These are phyloP conservation scores for Sabatieria punctata DNA, from an alignment of 2,888 invertebrate species.

Conservation along the genomic window DNA sequence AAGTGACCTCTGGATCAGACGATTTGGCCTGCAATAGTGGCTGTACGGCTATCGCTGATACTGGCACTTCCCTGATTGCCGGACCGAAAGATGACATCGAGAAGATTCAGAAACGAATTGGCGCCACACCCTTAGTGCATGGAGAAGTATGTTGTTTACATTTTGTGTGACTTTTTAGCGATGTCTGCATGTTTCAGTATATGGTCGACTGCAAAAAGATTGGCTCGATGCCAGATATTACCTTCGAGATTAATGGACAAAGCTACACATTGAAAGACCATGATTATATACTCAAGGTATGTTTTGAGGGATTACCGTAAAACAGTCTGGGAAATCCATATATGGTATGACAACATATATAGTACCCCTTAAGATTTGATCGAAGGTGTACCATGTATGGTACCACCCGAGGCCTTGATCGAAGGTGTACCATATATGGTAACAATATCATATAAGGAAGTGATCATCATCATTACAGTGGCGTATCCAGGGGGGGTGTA, in stretches of 20 bases:
- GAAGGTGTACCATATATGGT: too few relatives aligned
- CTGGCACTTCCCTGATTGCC: slow-evolving; percentile 85
- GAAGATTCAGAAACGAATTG: slow-evolving; percentile 54
- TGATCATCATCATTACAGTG: too few relatives aligned
- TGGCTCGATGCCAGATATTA: slow-evolving; percentile 58
- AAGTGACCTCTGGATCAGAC: slow-evolving; percentile 8
- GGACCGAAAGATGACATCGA: slow-evolving; percentile 62
- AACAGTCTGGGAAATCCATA: neutral
- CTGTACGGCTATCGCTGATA: slow-evolving; percentile 81
- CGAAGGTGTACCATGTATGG: too few relatives aligned
- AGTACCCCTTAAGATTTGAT: too few relatives aligned
- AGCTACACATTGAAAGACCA: slow-evolving; percentile 51
- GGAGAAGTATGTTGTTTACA: slow-evolving; percentile 20
- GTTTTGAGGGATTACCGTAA: slow-evolving; percentile 8
- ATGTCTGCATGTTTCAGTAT: slow-evolving; percentile 30
- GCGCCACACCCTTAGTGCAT: slow-evolving; percentile 41
- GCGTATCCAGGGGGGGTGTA: too few relatives aligned
- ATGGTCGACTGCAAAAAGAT: slow-evolving; percentile 62
- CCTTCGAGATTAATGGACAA: slow-evolving; percentile 57
- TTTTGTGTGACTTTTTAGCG: neutral
- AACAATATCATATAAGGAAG: too few relatives aligned
- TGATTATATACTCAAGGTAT: slow-evolving; percentile 73
- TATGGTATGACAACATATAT: too few relatives aligned
- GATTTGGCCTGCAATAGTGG: too few relatives aligned
- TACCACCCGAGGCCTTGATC: too few relatives aligned